phyloP scores from a whole-genome alignment of 92 coral and sea anemone genomes.

The Porites evermanni region DNA sequence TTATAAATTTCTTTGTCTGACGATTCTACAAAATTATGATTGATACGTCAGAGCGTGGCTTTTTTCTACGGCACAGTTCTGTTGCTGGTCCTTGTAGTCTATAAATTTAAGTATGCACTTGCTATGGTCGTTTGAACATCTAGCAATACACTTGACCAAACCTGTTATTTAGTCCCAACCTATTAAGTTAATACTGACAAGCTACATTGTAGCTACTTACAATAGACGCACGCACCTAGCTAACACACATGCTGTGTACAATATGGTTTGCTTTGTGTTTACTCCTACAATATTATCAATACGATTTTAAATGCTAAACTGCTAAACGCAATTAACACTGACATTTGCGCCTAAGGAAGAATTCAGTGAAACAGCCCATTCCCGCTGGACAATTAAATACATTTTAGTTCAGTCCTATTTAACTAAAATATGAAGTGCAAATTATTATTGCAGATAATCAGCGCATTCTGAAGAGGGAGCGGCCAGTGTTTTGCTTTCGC shows the following conservation, averaged over 20 bases:
- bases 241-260: not conserved
- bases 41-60: not conserved
- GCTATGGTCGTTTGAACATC: not conserved
- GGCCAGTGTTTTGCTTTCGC: no score
- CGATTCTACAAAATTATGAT: not conserved
- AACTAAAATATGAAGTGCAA: no score
- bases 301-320: not conserved
- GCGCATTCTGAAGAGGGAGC: no score
- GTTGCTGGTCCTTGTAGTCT: not conserved
- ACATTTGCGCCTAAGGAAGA: not conserved
- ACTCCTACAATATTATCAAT: conserved; percentile 1
- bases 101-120: not conserved
- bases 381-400: not conserved
- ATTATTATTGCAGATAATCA: no score
- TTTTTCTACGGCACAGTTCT: not conserved
- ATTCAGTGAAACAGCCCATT: not conserved
- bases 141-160: not conserved
- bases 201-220: conserved; percentile 24
- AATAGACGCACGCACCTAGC: not conserved
- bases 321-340: not conserved
- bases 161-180: not conserved
- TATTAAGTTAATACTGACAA: not conserved
- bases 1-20: not conserved
- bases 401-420: not conserved
- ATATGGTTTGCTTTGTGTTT: not conserved